These are phyloP conservation scores for Cephalopholis sonnerati DNA, from an alignment of 2,113 vertebrate genomes.

Conservation along the genomic window DNA sequence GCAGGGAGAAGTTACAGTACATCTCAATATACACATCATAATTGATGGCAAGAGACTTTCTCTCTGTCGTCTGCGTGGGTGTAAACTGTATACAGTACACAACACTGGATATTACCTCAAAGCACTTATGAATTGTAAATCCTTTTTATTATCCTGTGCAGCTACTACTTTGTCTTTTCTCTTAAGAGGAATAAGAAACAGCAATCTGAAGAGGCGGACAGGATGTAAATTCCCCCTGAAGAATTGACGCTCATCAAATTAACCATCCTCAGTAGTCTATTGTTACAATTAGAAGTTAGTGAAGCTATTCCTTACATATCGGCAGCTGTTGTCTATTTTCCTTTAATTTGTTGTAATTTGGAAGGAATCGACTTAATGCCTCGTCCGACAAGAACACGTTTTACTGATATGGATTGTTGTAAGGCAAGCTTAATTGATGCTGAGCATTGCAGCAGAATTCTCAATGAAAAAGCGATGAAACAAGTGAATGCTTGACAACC, in stretches of 20 bases:
- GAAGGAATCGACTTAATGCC: constrained; percentile 76
- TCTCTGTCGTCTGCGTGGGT: constrained; percentile 3
- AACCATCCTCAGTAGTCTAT: constrained; percentile 54
- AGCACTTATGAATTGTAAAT: constrained; percentile 26
- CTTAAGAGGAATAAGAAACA: constrained; percentile 24
- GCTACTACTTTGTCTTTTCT: constrained; percentile 13
- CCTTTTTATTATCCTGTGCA: constrained; percentile 3
- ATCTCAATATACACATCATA: background rate
- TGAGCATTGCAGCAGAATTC: constrained; percentile 65
- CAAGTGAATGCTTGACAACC: constrained; percentile 60
- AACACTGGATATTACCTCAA: constrained; percentile 17
- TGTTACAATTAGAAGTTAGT: constrained; percentile 71
- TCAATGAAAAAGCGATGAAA: constrained; percentile 66
- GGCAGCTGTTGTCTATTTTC: constrained; percentile 76
- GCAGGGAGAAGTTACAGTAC: background rate
- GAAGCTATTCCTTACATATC: constrained; percentile 67
- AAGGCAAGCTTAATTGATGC: constrained; percentile 78
- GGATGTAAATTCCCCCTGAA: constrained; percentile 24
- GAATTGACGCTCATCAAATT: constrained; percentile 53
- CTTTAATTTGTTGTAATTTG: constrained; percentile 81
- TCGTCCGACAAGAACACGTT: constrained; percentile 70
- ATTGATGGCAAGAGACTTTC: background rate
- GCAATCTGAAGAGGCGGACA: constrained; percentile 20
- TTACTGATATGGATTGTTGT: constrained; percentile 79
- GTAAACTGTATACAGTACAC: constrained; percentile 7